These are phyloP conservation scores for Sylvietta virens DNA, from an alignment of 2,113 vertebrate genomes.

Conservation along the genomic window DNA sequence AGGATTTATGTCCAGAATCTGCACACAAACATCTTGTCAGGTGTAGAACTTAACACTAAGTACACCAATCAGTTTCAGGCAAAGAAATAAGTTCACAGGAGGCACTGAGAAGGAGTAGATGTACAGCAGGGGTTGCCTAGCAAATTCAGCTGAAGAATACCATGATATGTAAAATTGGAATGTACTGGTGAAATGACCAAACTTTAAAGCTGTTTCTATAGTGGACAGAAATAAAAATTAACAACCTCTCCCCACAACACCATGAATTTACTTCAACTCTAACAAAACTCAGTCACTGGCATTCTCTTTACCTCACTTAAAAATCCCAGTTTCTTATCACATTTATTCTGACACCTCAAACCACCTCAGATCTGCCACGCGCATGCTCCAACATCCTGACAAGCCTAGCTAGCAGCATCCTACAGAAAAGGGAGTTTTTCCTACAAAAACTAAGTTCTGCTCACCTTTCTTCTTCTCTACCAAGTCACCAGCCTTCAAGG, in stretches of 20 bases:
- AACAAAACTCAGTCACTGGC: neutral
- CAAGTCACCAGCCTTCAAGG: neutral
- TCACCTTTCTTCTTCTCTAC: neutral
- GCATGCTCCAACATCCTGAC: neutral
- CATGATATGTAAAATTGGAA: neutral
- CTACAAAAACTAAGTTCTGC: neutral
- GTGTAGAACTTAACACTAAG: neutral
- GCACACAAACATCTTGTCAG: neutral
- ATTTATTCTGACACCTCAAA: neutral
- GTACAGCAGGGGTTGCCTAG: neutral
- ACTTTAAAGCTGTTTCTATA: neutral
- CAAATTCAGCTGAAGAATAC: neutral
- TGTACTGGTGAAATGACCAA: neutral
- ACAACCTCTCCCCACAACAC: fast-evolving
- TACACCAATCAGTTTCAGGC: neutral
- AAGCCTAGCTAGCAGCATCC: neutral
- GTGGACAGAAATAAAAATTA: neutral
- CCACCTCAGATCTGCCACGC: neutral
- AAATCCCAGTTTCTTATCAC: neutral
- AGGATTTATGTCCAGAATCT: neutral
- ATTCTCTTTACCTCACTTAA: neutral
- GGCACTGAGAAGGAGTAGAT: neutral
- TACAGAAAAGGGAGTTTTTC: neutral
- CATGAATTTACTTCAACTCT: neutral
- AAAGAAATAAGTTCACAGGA: neutral